These are phyloP conservation scores for Conistra vaccinii DNA, from an alignment of 2,888 invertebrate species.

Conservation along the genomic window DNA sequence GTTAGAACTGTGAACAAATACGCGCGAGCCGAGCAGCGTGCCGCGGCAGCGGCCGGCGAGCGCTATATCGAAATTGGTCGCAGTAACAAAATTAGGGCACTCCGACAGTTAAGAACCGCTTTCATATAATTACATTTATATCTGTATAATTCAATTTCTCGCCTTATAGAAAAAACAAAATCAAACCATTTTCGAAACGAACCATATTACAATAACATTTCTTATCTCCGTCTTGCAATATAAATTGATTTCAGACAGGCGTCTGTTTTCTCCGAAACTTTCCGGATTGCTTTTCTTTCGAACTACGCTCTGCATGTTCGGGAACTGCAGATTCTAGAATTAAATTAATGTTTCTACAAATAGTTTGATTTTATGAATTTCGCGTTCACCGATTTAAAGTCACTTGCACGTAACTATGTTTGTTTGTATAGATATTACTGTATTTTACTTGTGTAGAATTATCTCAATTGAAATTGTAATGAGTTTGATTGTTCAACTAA, in stretches of 20 bases:
- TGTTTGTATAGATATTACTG: not conserved
- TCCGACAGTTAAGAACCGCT: too few species aligned
- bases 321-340: conserved; percentile 19
- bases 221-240: conserved; percentile 22
- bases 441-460: not conserved
- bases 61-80: too few species aligned
- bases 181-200: conserved; percentile 3
- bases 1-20: too few species aligned
- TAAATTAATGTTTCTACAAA: conserved; percentile 28
- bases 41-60: too few species aligned
- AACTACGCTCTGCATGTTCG: conserved; percentile 28
- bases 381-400: not conserved
- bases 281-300: conserved; percentile 52
- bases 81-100: too few species aligned
- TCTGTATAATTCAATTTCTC: conserved; percentile 5
- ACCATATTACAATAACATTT: conserved; percentile 26
- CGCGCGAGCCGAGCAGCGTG: too few species aligned
- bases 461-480: not conserved
- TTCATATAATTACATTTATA: too few species aligned
- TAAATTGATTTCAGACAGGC: conserved; percentile 38
- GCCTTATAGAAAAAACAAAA: conserved; percentile 10
- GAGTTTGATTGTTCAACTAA: not conserved
- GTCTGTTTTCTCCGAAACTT: conserved; percentile 39
- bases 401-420: not conserved
- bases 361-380: conserved; percentile 11